Percentiles rank a stretch among this genome's conserved stretches.
Conservation (phyloP, 2,113 vertebrate genomes). For the Scalopus aquaticus region DNA sequence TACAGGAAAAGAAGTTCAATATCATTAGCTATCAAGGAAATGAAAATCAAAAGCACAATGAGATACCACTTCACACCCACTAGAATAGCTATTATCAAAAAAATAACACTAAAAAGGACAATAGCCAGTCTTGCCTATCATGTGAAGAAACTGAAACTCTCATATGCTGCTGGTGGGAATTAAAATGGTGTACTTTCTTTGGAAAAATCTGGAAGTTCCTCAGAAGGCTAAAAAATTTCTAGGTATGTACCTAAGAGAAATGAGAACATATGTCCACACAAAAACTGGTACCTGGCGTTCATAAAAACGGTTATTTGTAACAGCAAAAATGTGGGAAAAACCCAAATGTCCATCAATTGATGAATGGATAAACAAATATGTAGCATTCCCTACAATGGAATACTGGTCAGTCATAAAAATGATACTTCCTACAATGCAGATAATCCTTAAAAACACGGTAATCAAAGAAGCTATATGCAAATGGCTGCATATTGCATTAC, state of each 20-base stretch:
- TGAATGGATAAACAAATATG: not conserved
- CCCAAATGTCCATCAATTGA: not conserved
- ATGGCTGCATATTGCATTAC: not conserved
- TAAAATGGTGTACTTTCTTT: slow-evolving; percentile 10
- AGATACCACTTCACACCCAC: not conserved
- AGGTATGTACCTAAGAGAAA: slow-evolving; percentile 23
- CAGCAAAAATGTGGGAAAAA: not conserved
- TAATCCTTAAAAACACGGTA: not conserved
- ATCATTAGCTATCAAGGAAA: slow-evolving; percentile 19
- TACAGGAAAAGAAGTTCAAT: not conserved
- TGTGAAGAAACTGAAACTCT: slow-evolving; percentile 40
- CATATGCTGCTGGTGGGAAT: not conserved
- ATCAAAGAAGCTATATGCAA: slow-evolving; percentile 39
- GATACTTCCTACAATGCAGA: not conserved
- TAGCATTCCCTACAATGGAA: not conserved
- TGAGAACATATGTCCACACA: not conserved
- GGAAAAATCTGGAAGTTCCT: not conserved
- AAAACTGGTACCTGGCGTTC: not conserved
- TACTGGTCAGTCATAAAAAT: not conserved
- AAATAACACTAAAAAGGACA: not conserved
- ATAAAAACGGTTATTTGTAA: not conserved
- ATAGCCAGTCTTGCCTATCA: not conserved
- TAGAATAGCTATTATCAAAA: not conserved
- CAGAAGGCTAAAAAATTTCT: slow-evolving; percentile 25
- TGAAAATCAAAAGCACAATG: slow-evolving; percentile 18